Evolutionary conservation across 2,113 vertebrate genomes (phyloP).

Genomic region (Balaeniceps rex): DNA sequence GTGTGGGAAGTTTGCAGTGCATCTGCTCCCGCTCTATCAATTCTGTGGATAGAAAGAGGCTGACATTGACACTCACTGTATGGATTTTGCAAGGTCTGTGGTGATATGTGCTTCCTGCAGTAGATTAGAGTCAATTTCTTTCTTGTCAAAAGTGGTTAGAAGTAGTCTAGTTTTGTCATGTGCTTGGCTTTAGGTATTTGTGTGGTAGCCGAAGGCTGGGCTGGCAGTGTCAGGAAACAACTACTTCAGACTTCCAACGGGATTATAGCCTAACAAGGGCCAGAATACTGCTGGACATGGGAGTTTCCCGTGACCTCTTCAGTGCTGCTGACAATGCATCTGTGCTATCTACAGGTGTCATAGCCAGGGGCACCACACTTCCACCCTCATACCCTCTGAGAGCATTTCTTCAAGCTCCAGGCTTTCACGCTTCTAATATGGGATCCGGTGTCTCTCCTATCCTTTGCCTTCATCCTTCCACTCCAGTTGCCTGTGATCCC

Average conservation of each 20-base stretch:
- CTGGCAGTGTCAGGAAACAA: background rate
- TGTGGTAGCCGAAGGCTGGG: background rate
- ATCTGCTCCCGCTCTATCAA: background rate
- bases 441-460: background rate
- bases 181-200: background rate
- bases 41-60: background rate
- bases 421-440: background rate
- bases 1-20: background rate
- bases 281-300: background rate
- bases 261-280: background rate
- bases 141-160: constrained; percentile 1
- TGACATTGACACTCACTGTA: background rate
- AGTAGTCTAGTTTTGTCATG: background rate
- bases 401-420: background rate
- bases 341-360: background rate
- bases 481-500: background rate
- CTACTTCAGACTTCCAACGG: background rate
- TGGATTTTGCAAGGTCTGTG: constrained; percentile 6
- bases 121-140: background rate
- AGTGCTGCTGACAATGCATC: background rate
- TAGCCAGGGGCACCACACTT: background rate
- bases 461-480: background rate
- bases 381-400: background rate
- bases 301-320: background rate
- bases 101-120: background rate